Percentiles rank a stretch among this genome's conserved stretches.
phyloP scores from a whole-genome alignment of 1,140 invertebrate genomes.

The Acromyrmex heyeri region DNA sequence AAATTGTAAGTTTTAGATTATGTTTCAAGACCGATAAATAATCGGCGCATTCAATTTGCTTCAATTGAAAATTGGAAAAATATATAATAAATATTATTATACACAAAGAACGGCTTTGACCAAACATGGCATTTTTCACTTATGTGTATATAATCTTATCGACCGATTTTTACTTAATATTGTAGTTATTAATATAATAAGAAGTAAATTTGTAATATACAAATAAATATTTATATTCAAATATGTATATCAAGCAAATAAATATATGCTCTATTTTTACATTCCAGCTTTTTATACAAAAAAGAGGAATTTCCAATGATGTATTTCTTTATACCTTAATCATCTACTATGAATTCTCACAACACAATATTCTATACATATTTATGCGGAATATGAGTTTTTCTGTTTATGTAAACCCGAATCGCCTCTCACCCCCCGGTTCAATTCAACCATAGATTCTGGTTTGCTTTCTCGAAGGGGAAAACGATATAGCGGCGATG shows the following conservation, averaged over 20 bases:
- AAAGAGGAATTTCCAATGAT: background rate
- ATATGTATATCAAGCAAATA: background rate
- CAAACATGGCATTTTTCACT: no score
- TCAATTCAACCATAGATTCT: conserved; percentile 54
- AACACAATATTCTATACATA: conserved; percentile 52
- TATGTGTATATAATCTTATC: no score
- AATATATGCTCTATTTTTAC: background rate
- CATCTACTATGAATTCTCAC: background rate
- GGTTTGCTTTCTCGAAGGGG: conserved; percentile 8
- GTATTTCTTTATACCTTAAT: conserved; percentile 17
- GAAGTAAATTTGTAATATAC: background rate
- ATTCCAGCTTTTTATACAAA: background rate
- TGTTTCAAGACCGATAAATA: no score
- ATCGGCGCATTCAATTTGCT: no score
- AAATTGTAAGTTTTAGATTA: background rate
- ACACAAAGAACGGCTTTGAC: no score
- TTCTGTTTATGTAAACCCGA: conserved; percentile 57
- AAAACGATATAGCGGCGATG: conserved; percentile 15
- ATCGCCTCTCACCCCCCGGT: conserved; percentile 7
- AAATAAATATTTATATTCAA: background rate
- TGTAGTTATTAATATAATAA: conserved; percentile 5
- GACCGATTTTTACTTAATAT: no score
- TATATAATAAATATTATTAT: no score
- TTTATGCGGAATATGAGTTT: conserved; percentile 43
- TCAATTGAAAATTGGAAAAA: no score